Percentiles rank a stretch among this genome's conserved stretches.
phyloP scores from a whole-genome alignment of 30 jellyfish, hydroid and myxozoan species.

The Aurelia sp. region DNA sequence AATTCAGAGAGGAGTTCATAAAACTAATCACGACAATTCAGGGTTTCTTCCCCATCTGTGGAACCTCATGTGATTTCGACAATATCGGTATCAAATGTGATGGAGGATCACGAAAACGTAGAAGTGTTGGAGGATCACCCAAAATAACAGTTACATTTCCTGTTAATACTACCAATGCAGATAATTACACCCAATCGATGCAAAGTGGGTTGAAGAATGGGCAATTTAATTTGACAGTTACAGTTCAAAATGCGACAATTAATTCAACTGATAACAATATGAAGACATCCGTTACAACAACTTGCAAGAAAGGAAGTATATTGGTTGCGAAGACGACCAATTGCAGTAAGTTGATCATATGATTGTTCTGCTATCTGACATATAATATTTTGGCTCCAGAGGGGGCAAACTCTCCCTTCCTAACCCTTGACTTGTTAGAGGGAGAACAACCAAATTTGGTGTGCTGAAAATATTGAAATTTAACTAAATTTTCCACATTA shows the following conservation, averaged over 20 bases:
- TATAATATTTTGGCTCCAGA: no score
- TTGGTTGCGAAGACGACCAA: conserved; percentile 2
- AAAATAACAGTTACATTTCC: conserved; percentile 59
- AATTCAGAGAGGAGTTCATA: conserved; percentile 50
- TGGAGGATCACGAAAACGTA: conserved; percentile 70
- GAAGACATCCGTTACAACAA: conserved; percentile 18
- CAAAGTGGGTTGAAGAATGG: conserved; percentile 49
- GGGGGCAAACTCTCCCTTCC: no score
- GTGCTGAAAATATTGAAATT: no score
- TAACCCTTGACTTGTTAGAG: no score
- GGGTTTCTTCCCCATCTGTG: conserved; percentile 76
- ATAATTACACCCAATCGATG: conserved; percentile 39
- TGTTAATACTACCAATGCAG: conserved; percentile 37
- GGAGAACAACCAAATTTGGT: no score
- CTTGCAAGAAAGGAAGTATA: conserved; percentile 40
- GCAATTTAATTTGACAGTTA: conserved; percentile 30
- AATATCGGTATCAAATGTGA: conserved; percentile 66
- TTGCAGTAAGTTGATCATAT: conserved; percentile 4
- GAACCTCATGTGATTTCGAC: conserved; percentile 73
- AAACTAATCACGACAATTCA: conserved; percentile 38
- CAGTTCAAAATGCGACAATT: conserved; percentile 38
- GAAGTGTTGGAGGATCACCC: conserved; percentile 58
- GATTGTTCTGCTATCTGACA: no score
- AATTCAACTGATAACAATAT: conserved; percentile 41
- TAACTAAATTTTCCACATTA: no score